A percentile compares a stretch with the other conserved stretches of the same genome.
Conservation (phyloP, 2,113 vertebrate species). For the Chrysemys picta region DNA sequence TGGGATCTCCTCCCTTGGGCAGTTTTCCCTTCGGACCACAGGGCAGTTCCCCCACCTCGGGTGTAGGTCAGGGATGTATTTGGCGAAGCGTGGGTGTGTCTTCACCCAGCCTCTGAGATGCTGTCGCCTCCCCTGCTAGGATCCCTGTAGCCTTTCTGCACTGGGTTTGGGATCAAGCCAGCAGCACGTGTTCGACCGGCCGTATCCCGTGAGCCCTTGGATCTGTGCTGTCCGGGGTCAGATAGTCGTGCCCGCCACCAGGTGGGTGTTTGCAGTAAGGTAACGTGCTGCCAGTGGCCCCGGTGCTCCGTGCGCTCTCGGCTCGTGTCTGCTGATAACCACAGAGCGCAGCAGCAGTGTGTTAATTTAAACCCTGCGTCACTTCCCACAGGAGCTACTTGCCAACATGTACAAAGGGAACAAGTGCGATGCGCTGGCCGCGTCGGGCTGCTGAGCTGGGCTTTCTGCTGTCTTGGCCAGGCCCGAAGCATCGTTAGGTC, state of each 20-base stretch:
- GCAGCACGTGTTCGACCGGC: not conserved
- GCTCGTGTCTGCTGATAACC: not conserved
- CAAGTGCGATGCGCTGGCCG: not conserved
- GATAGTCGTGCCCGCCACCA: not conserved
- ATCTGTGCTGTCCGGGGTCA: not conserved
- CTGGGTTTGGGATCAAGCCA: too few relatives aligned
- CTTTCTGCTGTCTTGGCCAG: not conserved
- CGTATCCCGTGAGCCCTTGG: too few relatives aligned
- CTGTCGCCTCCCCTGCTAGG: too few relatives aligned
- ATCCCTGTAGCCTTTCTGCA: too few relatives aligned
- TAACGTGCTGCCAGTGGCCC: not conserved
- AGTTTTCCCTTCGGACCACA: not conserved
- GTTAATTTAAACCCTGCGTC: not conserved
- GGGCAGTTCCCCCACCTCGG: too few relatives aligned
- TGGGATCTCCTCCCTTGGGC: not conserved
- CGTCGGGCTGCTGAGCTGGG: not conserved
- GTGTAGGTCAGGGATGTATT: not conserved
- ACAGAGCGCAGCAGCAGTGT: not conserved
- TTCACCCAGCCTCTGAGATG: not conserved
- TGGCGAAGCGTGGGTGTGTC: not conserved
- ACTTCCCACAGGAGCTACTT: not conserved
- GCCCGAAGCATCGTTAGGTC: not conserved
- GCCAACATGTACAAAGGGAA: not conserved
- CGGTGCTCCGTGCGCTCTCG: not conserved
- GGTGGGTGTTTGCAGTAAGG: not conserved